Evolutionary conservation across 2,888 invertebrate genomes (phyloP).

Genomic region (Agrochola circellaris): DNA sequence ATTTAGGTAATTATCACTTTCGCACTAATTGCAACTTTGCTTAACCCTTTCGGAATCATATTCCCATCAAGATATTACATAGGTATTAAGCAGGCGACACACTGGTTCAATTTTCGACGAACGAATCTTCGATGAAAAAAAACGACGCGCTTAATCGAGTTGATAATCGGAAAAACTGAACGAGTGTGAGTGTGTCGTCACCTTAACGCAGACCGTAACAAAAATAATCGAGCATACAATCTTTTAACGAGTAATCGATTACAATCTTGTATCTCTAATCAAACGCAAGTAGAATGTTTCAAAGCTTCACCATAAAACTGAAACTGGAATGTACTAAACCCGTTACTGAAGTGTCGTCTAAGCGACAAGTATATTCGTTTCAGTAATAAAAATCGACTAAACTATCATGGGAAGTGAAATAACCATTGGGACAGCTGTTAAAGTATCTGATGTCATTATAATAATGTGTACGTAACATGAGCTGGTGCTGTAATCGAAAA

Average conservation of each 20-base stretch:
- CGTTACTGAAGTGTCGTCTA: constrained; percentile 33
- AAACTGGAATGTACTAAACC: constrained; percentile 60
- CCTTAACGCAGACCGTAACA: not conserved
- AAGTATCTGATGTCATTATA: constrained; percentile 41
- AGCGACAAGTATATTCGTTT: constrained; percentile 37
- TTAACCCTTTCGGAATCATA: constrained; percentile 4
- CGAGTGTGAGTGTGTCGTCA: not conserved
- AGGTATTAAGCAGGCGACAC: not conserved
- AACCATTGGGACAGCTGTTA: constrained; percentile 28
- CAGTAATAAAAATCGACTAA: constrained; percentile 62
- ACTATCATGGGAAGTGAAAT: constrained; percentile 35
- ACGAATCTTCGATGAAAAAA: not conserved
- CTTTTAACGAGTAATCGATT: constrained; percentile 29
- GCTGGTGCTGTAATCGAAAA: constrained; percentile 30
- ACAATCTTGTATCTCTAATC: constrained; percentile 26
- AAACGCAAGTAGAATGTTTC: constrained; percentile 22
- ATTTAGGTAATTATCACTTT: constrained; percentile 48
- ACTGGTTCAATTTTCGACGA: not conserved
- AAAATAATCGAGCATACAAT: constrained; percentile 19
- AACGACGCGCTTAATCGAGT: not conserved
- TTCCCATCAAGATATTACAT: constrained; percentile 4
- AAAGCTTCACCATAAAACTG: constrained; percentile 40
- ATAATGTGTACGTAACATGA: constrained; percentile 37
- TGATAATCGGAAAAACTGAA: constrained; percentile 14
- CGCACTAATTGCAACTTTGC: constrained; percentile 39